Base-by-base conservation (phyloP, 2,888 invertebrate species). In the Drosophila neonasuta region DNA sequence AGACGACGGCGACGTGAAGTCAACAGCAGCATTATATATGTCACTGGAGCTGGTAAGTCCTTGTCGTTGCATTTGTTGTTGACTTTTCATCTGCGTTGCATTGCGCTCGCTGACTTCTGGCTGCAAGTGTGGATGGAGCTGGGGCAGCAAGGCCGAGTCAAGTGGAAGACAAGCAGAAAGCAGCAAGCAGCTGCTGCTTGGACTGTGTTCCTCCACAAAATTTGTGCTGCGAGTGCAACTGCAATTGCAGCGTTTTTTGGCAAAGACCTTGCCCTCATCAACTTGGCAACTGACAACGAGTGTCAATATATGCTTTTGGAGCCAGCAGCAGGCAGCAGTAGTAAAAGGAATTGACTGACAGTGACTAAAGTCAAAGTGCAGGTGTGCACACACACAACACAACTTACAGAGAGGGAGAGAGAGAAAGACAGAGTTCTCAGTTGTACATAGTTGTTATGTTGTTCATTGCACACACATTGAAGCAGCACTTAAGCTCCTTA, bases 261-360 rank as follows among this genome's bases (percentile, higher is more conserved):
- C 76, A 76, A 74, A 67, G 82, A 51, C 73, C 68, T 73, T 76
- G 85, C 74, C 79, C 69, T 78, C 81, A 73, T 68, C 62, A 78
- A 77, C 71, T 50, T 65, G 64, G 42, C 54, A 57, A 58, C 61
- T 62, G 75, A 66, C 67, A 69, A 61, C 24, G 59, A 67, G 62
- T 63, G 69, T 68, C 79, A 70, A 77, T 77, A 77, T 56, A 52
- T 62, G 59, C 42, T 45, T 36, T 46, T 20, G 32, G 13, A 9
- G 61, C 34, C 42, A 29, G 42, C 32, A 32, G 30, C 30, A 30
- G 30, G 30, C 30, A 32, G 32, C 34, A 11, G n/a, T 36, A 59
- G 59, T 36, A 59, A 58, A 51, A 51, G 32, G 57, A 63, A 56
- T 62, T 76, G 61, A 54, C 52, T 63, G 62, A 60, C 50, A 52